Evolutionary conservation across 1,140 invertebrate species (phyloP), one percentile per base, ranked within the genome.

Genomic region (Amphibalanus amphitrite): DNA sequence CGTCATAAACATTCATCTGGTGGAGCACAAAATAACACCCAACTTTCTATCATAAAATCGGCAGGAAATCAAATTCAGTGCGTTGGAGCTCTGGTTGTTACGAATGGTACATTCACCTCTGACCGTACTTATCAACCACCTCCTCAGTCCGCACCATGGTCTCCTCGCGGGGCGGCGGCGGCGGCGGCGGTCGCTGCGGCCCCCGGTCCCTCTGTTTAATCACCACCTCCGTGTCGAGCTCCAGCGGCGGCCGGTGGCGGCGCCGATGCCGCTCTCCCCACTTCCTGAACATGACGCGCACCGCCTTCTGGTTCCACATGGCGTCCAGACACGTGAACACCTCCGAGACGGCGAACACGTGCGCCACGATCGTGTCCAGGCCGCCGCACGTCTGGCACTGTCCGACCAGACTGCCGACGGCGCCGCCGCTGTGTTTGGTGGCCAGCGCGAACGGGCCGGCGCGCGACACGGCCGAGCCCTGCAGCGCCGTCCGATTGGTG

Each of bases 331-430:
- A 65, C 23, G 23, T 26, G 64, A 65, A 65, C 64, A 65, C 64
- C 64, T 65, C 64, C 64, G 26, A 23, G 6, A n/a, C 64, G 3
- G 64, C 23, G 64, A n/a, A 65, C 23, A 65, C 23, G 6, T 26
- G 64, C 64, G 64, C 64, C 64, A 65, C 64, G 64, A 65, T 65
- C 26, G 64, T 65, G 26, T 65, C 64, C 64, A 65, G 64, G 23
- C 64, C 64, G 26, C 23, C 64, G 64, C 64, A 65, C 64, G 26
- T 65, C 64, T 65, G 64, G 26, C 64, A 65, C 64, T 65, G 64
- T 3, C 64, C 64, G 26, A 65, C 26, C 64, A 65, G 23, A 6
- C 23, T 65, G 64, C 64, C 64, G 6, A 65, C 64, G 64, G 64
- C 64, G 23, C 64, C 64, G 23, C 64, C 23, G 64, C 64, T 65